A percentile compares a stretch with the other conserved stretches of the same genome.
These are phyloP conservation scores for Dasypogon diadema DNA, from an alignment of 2,888 invertebrate species.

Conservation along the genomic window DNA sequence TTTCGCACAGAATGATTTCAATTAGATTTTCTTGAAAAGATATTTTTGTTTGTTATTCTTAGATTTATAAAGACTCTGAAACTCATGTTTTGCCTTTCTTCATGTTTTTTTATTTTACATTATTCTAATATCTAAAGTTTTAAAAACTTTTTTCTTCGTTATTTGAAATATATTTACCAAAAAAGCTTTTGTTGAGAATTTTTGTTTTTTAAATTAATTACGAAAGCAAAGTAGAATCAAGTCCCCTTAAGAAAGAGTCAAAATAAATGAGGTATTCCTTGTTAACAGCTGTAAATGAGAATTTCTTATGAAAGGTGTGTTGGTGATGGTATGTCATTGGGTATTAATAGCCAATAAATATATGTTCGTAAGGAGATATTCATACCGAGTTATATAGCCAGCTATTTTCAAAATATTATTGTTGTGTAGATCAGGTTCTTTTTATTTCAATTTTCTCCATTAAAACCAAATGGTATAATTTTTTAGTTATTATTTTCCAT, in stretches of 20 bases:
- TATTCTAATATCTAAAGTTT: constrained; percentile 24
- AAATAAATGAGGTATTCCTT: constrained; percentile 14
- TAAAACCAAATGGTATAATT: no score
- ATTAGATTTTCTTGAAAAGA: neutral
- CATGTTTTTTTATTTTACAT: constrained; percentile 3
- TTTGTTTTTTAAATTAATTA: neutral
- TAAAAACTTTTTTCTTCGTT: constrained; percentile 13
- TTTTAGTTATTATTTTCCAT: no score
- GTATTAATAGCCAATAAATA: neutral
- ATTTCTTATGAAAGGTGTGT: constrained; percentile 21
- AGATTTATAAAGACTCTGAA: neutral
- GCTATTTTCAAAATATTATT: no score
- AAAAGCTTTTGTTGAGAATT: neutral
- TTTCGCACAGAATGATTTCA: constrained; percentile 9
- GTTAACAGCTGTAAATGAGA: constrained; percentile 43
- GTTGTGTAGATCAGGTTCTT: no score
- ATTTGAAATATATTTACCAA: constrained; percentile 24
- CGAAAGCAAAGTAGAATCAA: constrained; percentile 14
- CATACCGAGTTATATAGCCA: no score
- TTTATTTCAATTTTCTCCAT: no score
- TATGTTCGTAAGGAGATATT: no score
- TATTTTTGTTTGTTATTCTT: neutral
- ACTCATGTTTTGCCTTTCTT: neutral
- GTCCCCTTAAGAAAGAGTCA: neutral
- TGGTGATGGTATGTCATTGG: constrained; percentile 5